Conservation (phyloP, 2,113 vertebrate species). For the Nymphicus hollandicus region DNA sequence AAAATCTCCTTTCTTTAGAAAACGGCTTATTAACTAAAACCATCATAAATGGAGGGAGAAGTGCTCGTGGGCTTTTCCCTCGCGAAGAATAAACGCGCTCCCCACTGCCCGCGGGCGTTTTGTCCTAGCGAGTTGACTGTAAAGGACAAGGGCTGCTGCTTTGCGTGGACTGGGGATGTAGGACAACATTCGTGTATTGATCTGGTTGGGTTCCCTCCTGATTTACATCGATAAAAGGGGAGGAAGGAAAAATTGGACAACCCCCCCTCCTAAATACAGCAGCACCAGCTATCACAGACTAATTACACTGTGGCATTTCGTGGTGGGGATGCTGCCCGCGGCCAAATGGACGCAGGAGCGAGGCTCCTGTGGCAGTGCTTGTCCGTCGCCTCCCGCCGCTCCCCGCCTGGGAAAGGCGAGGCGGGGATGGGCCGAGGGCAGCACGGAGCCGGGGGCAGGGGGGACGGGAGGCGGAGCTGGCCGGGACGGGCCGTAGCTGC, state of each 20-base stretch:
- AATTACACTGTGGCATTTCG: not conserved
- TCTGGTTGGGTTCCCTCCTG: not conserved
- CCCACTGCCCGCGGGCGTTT: not conserved
- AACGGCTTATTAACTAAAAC: not conserved
- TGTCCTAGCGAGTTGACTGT: not conserved
- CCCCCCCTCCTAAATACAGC: not conserved
- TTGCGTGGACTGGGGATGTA: accelerated
- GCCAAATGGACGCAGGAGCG: not conserved
- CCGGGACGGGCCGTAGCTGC: constrained; percentile 65
- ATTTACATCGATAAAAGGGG: not conserved
- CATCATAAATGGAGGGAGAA: not conserved
- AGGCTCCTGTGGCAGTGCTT: not conserved
- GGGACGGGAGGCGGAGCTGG: constrained; percentile 65
- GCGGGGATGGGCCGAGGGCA: not conserved
- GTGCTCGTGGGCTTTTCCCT: not conserved
- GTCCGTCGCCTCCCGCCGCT: not conserved
- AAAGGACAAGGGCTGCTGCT: not conserved
- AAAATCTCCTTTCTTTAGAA: not conserved
- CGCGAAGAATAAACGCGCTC: not conserved
- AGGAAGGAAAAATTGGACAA: not conserved
- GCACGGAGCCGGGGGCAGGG: not conserved
- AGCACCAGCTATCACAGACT: not conserved
- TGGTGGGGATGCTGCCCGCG: not conserved
- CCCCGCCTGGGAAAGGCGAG: not conserved
- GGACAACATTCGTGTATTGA: accelerated